A percentile compares a stretch with the other conserved stretches of the same genome.
Conservation (phyloP, 1,140 invertebrate species). For the Drosophila hydei region DNA sequence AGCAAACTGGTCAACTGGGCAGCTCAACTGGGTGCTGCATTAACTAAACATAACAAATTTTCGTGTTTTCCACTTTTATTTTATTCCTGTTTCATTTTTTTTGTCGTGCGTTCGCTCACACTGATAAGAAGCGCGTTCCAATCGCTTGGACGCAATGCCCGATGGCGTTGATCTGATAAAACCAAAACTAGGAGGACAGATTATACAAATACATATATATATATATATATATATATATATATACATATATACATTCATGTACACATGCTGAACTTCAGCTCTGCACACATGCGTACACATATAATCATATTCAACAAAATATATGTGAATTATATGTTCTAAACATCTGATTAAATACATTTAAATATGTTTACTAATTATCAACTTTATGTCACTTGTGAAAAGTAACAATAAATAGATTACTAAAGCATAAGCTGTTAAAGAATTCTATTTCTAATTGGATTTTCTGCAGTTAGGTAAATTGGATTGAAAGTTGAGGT, state of each 20-base stretch:
- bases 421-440: too few relatives aligned
- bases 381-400: neutral
- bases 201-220: neutral
- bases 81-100: neutral
- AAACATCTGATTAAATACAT: neutral
- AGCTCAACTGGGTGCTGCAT: neutral
- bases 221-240: neutral
- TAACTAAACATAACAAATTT: conserved; percentile 8
- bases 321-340: neutral
- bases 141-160: conserved; percentile 4
- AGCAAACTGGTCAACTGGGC: conserved; percentile 11
- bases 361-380: neutral
- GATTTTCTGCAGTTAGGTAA: too few relatives aligned
- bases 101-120: neutral
- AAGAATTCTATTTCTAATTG: too few relatives aligned
- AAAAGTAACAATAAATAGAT: too few relatives aligned
- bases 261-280: neutral
- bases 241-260: neutral
- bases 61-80: conserved; percentile 5
- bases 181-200: conserved; percentile 2
- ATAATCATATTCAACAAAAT: too few relatives aligned
- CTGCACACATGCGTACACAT: too few relatives aligned
- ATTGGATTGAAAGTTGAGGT: too few relatives aligned
- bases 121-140: conserved; percentile 5
- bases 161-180: conserved; percentile 25